Base-by-base conservation (phyloP, 2,113 vertebrate species). In the Hepsetus odoe region DNA sequence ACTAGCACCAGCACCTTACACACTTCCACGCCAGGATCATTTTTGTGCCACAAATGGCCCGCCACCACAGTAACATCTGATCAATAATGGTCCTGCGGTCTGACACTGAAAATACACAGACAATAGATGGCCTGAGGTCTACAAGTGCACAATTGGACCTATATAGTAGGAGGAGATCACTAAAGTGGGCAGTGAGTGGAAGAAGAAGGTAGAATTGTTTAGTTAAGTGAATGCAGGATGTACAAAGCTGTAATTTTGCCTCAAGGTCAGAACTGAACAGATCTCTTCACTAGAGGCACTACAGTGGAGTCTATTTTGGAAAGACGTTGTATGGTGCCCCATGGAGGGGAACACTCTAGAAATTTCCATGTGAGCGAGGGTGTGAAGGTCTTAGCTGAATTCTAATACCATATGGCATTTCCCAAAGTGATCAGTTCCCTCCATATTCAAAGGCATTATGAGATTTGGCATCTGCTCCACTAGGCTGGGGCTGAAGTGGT, bases 381-480 rank as follows among this genome's bases (percentile, higher is more conserved):
- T 24, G 5, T 22, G 59, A 32, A 49, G 18, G 14, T 9, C 64
- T 74, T 64, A 49, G 30, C 28, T 13, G 42, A 61, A 22, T 33
- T 74, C 42, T 64, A 64, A 74, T 51, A 24, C 26, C 72, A 49
- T 74, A 49, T 32, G 58, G 56, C 30, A 62, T 35, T 30, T 64
- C 61, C 42, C 28, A 53, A 65, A 75, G 35, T 46, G 22, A 65
- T 74, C 42, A 24, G 42, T 30, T 26, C 28, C n/a, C 59, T 64
- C 30, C 44, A 64, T 44, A 26, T 28, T 51, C 9, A 22, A 51
- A 65, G 26, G 44, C 44, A 65, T 62, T 62, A 64, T 51, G 59
- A 35, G 72, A 74, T 49, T 74, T 74, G 58, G 72, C 72, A 75
- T 33, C 59, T 49, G 72, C 58, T 74, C 61, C 1, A 1, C 51